Conservation (phyloP, 2,888 invertebrate genomes). For the Lymantria monacha region DNA sequence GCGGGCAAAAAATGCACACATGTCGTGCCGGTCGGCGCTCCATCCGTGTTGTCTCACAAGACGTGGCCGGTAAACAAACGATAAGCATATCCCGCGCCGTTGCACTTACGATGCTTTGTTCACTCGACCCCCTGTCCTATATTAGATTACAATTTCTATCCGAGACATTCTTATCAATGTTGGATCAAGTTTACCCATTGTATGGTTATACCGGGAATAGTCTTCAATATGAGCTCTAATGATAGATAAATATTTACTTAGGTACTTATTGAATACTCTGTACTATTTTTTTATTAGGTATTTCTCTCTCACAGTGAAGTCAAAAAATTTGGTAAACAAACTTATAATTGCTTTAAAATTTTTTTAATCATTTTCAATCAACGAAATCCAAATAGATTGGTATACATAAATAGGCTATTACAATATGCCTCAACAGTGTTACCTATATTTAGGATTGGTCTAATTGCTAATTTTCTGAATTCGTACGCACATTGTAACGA, state of each 20-base stretch:
- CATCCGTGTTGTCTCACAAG: slow-evolving; percentile 49
- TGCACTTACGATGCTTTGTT: slow-evolving; percentile 56
- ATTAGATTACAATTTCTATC: slow-evolving; percentile 49
- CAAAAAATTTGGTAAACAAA: no score
- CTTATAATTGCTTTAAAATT: no score
- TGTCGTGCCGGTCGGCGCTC: slow-evolving; percentile 60
- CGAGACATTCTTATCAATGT: slow-evolving; percentile 50
- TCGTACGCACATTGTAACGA: slow-evolving; percentile 18
- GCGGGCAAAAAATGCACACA: slow-evolving; percentile 82
- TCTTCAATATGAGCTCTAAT: neutral
- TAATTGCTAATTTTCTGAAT: neutral
- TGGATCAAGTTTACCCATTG: slow-evolving; percentile 42
- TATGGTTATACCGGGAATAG: slow-evolving; percentile 9
- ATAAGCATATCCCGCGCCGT: slow-evolving; percentile 46
- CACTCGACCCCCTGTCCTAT: slow-evolving; percentile 47
- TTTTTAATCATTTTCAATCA: neutral
- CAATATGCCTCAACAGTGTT: neutral
- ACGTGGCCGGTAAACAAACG: slow-evolving; percentile 62
- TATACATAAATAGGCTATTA: neutral
- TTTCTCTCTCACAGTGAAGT: neutral
- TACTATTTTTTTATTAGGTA: neutral
- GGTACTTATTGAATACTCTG: neutral
- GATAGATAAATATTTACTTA: neutral
- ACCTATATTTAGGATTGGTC: neutral
- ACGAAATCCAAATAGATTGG: neutral